These are phyloP conservation scores for Pelodiscus sinensis DNA, from an alignment of 2,113 vertebrate genomes.

Conservation along the genomic window DNA sequence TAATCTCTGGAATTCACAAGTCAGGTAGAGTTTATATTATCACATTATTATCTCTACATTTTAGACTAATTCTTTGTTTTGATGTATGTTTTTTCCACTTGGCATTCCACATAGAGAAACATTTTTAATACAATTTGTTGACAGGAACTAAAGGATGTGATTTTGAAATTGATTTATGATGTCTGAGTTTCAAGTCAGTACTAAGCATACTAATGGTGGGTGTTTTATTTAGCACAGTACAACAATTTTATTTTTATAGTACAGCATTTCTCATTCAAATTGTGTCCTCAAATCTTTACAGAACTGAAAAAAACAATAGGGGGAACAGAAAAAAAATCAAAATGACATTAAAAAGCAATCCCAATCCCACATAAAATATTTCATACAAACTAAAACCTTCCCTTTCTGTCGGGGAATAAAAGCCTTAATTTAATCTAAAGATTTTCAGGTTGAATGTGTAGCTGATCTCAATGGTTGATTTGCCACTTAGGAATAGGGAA, in stretches of 20 bases:
- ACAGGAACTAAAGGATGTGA: background rate
- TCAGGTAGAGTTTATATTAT: background rate
- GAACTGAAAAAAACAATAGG: background rate
- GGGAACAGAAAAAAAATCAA: background rate
- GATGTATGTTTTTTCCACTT: background rate
- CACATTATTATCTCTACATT: background rate
- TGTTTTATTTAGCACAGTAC: background rate
- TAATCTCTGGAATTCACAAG: background rate
- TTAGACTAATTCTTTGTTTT: constrained; percentile 29
- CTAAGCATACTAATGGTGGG: background rate
- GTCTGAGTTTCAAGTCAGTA: constrained; percentile 8
- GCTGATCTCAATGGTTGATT: background rate
- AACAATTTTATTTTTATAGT: background rate
- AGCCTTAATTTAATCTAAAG: background rate
- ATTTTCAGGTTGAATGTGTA: background rate
- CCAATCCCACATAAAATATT: too few relatives aligned
- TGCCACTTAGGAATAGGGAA: background rate
- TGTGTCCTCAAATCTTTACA: background rate
- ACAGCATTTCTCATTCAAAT: background rate
- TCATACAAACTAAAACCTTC: background rate
- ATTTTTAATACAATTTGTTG: background rate
- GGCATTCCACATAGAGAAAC: background rate
- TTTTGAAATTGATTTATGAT: background rate
- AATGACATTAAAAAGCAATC: too few relatives aligned
- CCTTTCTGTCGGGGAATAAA: background rate